These are phyloP conservation scores for Silurus meridionalis DNA, from an alignment of 2,113 vertebrate species.

Conservation along the genomic window DNA sequence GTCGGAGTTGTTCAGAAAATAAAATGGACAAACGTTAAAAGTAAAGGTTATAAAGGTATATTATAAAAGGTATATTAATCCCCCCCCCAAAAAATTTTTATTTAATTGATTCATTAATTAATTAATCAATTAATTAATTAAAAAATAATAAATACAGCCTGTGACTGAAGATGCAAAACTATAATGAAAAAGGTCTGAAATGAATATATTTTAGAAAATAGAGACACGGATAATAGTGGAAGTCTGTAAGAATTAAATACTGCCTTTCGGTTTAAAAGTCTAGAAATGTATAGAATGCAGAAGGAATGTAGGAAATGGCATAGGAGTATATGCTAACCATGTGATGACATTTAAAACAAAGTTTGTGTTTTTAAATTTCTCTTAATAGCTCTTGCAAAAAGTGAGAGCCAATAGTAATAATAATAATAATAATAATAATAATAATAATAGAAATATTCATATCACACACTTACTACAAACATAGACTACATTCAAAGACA, in stretches of 20 bases:
- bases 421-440: neutral
- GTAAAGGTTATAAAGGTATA: too few relatives aligned
- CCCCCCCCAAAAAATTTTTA: too few relatives aligned
- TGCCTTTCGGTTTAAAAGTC: neutral
- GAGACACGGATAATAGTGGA: neutral
- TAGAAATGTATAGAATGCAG: neutral
- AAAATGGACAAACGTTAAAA: too few relatives aligned
- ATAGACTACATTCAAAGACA: neutral
- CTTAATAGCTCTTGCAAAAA: neutral
- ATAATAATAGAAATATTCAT: neutral
- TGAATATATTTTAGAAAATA: neutral
- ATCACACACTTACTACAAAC: neutral
- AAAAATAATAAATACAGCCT: too few relatives aligned
- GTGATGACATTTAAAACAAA: neutral
- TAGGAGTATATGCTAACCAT: neutral
- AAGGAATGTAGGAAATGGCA: neutral
- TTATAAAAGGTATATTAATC: too few relatives aligned
- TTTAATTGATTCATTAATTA: too few relatives aligned
- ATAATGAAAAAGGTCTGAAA: too few relatives aligned
- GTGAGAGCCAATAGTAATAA: neutral
- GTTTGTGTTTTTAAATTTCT: neutral
- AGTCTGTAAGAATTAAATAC: neutral
- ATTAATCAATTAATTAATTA: too few relatives aligned
- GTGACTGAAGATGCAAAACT: too few relatives aligned
- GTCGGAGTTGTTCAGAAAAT: too few relatives aligned